Conservation (phyloP, 2,888 invertebrate genomes). For the Polietes domitor region DNA sequence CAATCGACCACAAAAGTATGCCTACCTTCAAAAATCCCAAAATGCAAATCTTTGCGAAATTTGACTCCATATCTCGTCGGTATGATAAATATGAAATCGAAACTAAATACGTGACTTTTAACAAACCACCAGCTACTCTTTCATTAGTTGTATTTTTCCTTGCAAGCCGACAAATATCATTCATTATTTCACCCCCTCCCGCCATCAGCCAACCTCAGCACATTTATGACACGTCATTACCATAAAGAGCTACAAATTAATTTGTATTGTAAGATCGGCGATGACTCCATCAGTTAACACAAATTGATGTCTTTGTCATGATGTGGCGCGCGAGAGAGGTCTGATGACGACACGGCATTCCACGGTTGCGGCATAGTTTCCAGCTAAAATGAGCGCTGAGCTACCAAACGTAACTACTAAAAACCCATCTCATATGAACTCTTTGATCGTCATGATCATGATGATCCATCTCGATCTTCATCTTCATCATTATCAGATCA, state of each 20-base stretch:
- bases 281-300: conserved; percentile 38
- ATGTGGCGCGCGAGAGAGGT: background rate
- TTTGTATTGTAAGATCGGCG: conserved; percentile 5
- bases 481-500: background rate
- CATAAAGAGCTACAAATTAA: background rate
- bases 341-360: conserved; percentile 41
- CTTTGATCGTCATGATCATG: background rate
- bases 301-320: conserved; percentile 34
- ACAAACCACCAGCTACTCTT: no score
- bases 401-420: conserved; percentile 52
- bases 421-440: conserved; percentile 14
- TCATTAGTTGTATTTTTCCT: no score
- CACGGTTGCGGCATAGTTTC: conserved; percentile 46
- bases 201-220: no score
- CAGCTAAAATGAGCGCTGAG: conserved; percentile 15
- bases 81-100: no score
- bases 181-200: no score
- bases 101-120: no score
- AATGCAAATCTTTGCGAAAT: no score
- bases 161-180: no score
- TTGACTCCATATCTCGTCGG: no score
- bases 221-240: background rate
- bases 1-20: no score
- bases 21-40: no score
- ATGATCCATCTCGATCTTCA: background rate